Evolutionary conservation across 2,888 invertebrate species (phyloP).

Genomic region (Ashinkailepas kermadecensis): DNA sequence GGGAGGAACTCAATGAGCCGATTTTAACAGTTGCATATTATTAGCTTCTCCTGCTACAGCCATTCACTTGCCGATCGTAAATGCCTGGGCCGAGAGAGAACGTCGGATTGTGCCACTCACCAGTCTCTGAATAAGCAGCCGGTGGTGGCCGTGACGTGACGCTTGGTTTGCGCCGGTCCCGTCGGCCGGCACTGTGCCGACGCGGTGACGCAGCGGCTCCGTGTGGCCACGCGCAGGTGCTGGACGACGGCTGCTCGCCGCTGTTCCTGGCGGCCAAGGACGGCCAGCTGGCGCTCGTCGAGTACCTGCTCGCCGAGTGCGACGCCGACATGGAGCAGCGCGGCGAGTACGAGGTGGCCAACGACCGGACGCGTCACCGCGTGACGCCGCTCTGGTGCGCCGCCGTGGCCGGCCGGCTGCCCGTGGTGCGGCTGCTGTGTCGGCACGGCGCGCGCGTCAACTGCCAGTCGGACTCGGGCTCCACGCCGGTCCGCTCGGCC

Average conservation of each 20-base stretch:
- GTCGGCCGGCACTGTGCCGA: too few relatives aligned
- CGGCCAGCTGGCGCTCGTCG: conserved; percentile 73
- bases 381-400: conserved; percentile 90
- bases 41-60: too few relatives aligned
- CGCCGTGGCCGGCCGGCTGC: conserved; percentile 72
- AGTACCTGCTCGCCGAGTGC: conserved; percentile 74
- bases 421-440: conserved; percentile 67
- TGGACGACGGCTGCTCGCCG: conserved; percentile 59
- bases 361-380: conserved; percentile 68
- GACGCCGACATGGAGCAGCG: conserved; percentile 74
- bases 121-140: too few relatives aligned
- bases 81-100: too few relatives aligned
- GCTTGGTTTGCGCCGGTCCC: too few relatives aligned
- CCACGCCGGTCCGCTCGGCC: conserved; percentile 63
- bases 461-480: conserved; percentile 74
- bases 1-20: too few relatives aligned
- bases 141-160: too few relatives aligned
- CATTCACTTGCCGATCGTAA: too few relatives aligned
- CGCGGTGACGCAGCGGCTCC: too few relatives aligned
- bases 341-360: conserved; percentile 74
- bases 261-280: conserved; percentile 69
- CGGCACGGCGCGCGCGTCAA: conserved; percentile 76
- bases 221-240: too few relatives aligned
- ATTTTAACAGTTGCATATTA: too few relatives aligned
- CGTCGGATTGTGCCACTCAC: too few relatives aligned